A percentile compares a stretch with the other conserved stretches of the same genome.
Conservation (phyloP, 30 jellyfish, hydroid and myxozoan species). For the Pelagia noctiluca region DNA sequence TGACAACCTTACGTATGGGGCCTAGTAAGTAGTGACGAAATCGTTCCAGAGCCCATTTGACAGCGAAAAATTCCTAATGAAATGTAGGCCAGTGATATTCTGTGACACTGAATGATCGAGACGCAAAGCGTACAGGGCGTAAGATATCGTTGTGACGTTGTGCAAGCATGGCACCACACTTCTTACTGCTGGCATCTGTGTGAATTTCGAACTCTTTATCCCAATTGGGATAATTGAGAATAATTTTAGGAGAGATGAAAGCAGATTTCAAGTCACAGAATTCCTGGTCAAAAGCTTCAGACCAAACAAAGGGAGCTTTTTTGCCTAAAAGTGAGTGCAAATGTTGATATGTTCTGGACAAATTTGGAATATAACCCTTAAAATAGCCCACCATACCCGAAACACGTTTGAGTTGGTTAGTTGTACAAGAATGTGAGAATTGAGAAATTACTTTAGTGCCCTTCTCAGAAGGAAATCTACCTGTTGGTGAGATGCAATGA, state of each 20-base stretch:
- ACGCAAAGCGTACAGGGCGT: conserved; percentile 29
- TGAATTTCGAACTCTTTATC: conserved; percentile 7
- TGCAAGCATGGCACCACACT: conserved; percentile 47
- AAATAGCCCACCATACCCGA: conserved; percentile 21
- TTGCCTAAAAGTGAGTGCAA: conserved; percentile 1
- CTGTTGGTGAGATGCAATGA: background rate
- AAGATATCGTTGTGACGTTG: background rate
- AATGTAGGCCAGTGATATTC: background rate
- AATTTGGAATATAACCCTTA: conserved; percentile 5
- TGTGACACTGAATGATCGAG: background rate
- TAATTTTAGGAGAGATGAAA: conserved; percentile 15
- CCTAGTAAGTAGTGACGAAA: background rate
- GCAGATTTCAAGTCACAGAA: conserved; percentile 16
- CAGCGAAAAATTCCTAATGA: background rate
- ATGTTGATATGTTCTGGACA: background rate
- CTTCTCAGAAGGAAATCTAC: conserved; percentile 9
- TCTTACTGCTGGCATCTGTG: conserved; percentile 28
- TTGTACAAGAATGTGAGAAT: background rate
- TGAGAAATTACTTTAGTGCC: conserved; percentile 7
- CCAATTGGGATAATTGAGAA: conserved; percentile 27
- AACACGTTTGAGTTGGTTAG: conserved; percentile 5
- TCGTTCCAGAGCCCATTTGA: background rate
- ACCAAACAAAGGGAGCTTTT: background rate
- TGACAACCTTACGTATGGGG: background rate
- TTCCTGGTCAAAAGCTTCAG: background rate